Base-by-base conservation (phyloP, 2,888 invertebrate species). In the Cerastis rubricosa region DNA sequence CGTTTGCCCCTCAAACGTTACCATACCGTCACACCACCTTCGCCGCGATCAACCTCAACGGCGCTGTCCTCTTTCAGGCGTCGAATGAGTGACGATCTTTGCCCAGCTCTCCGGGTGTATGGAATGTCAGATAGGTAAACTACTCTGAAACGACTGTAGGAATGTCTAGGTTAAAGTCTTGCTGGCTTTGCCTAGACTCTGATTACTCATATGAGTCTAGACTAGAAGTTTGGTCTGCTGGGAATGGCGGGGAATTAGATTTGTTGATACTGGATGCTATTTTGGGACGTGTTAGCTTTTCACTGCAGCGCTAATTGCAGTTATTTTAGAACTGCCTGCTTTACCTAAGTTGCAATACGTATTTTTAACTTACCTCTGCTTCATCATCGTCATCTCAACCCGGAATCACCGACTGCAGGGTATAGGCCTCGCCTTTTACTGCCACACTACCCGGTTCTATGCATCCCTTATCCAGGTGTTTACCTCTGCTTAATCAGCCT, bases 141-240 rank as follows among this genome's bases (percentile, higher is more conserved):
- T 19, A 35, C 35, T 9, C 1, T 35, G 19, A 61, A 61, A 4
- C 2, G 3, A 61, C 61, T 61, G 35, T 61, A 74, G 59, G 63
- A 78, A 77, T 76, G 66, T 49, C 49, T 35, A 35, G 59, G 43
- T 57, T 65, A 40, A 63, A 54, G 12, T 61, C 59, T 47, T 29
- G 66, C 57, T 74, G 70, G 54, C 65, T 80, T 68, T 75, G 25
- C 43, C 70, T 73, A 84, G 75, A 80, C 63, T 57, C 61, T 71
- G 68, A 84, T 84, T 84, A 84, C 63, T 68, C 70, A 81, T 54
- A 43, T 54, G 65, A 29, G 85, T 73, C 72, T 80, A 84, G 71
- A 84, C 85, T 75, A 14, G 2, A 81, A 80, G 43, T 72, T 80
- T 71, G 12, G 54, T 29, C 57, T 63, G 14, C 12, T 40, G 63